These are phyloP conservation scores for Mesitornis unicolor DNA, from an alignment of 2,113 vertebrate species.

Conservation along the genomic window DNA sequence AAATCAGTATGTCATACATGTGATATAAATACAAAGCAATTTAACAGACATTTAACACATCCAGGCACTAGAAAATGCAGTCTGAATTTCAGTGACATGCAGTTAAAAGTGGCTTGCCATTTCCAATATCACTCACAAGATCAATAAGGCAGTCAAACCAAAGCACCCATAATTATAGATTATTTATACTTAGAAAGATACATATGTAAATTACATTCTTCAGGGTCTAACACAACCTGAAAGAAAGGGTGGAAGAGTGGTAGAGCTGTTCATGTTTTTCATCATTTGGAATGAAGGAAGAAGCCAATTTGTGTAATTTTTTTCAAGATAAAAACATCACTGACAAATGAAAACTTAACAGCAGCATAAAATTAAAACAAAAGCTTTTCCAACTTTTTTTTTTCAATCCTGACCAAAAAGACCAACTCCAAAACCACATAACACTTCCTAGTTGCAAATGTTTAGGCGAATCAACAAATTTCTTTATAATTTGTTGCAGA, in stretches of 20 bases:
- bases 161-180: conserved; percentile 9
- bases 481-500: neutral
- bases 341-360: neutral
- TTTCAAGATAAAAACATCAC: neutral
- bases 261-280: neutral
- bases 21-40: neutral
- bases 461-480: neutral
- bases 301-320: neutral
- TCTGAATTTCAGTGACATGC: neutral
- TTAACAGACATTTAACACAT: neutral
- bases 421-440: no score
- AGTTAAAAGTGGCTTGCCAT: neutral
- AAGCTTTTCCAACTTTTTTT: neutral
- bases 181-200: neutral
- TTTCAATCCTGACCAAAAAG: no score
- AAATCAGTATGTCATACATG: neutral
- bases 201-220: neutral
- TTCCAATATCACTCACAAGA: neutral
- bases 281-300: neutral
- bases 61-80: conserved; percentile 30
- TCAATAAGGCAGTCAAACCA: conserved; percentile 37
- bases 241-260: neutral
- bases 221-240: neutral
- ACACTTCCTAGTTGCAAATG: neutral
- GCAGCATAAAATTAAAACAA: neutral